A percentile compares a stretch with the other conserved stretches of the same genome.
phyloP scores from a whole-genome alignment of 2,113 vertebrate species.

The Sander vitreus region DNA sequence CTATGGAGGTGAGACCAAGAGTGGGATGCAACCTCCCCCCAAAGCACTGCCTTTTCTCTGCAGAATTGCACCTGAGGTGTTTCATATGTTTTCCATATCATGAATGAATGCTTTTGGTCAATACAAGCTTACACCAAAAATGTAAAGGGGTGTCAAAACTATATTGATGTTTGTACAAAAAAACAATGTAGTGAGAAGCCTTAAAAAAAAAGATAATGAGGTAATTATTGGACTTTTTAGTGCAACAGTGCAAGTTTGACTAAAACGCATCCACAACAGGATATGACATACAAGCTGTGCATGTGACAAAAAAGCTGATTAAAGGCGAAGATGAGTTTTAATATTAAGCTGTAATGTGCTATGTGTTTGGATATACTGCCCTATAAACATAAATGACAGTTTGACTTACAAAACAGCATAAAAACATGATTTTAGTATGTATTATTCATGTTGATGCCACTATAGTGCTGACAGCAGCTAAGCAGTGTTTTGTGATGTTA shows the following conservation, averaged over 20 bases:
- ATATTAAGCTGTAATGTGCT: neutral
- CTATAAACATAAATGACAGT: neutral
- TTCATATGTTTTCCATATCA: neutral
- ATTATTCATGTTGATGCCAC: neutral
- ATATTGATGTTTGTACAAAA: neutral
- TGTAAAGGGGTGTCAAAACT: neutral
- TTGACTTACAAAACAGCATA: neutral
- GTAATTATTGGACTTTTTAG: neutral
- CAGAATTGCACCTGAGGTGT: neutral
- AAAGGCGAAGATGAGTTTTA: neutral
- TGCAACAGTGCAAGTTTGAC: neutral
- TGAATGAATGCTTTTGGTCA: neutral
- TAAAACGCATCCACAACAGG: neutral
- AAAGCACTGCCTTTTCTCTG: neutral
- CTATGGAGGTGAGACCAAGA: slow-evolving; percentile 87
- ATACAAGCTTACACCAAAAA: neutral
- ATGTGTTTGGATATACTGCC: neutral
- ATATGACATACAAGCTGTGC: neutral
- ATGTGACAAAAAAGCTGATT: neutral
- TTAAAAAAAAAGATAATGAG: neutral
- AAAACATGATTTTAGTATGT: neutral
- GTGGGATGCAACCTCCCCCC: neutral
- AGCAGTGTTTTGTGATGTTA: neutral
- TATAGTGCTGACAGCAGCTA: neutral
- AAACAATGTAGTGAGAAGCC: neutral